Evolutionary conservation across 2,113 vertebrate species (phyloP).

Genomic region (Ciconia stormi): DNA sequence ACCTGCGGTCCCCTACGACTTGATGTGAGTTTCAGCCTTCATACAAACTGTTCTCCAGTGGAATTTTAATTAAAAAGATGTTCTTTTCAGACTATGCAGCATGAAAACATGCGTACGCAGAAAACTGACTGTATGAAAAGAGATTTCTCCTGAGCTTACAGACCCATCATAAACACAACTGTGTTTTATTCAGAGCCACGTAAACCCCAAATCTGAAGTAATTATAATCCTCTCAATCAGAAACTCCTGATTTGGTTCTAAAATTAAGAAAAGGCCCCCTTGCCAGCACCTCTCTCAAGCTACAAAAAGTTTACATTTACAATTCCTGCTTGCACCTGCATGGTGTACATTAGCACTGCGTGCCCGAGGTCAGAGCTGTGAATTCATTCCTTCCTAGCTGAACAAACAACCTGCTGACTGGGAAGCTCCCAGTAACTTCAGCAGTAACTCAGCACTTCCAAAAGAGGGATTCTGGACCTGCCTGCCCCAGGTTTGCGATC

Average conservation of each 20-base stretch:
- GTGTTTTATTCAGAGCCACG: background rate
- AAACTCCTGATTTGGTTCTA: background rate
- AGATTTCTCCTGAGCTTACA: background rate
- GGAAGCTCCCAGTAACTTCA: background rate
- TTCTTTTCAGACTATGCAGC: background rate
- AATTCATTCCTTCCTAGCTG: background rate
- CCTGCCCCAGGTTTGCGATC: background rate
- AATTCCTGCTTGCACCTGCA: background rate
- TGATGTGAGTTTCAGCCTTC: background rate
- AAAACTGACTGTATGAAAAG: background rate
- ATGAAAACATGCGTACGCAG: background rate
- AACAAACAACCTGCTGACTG: background rate
- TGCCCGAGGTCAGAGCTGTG: background rate
- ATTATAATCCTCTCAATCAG: background rate
- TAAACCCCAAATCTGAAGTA: background rate
- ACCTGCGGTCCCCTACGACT: background rate
- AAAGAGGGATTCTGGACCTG: background rate
- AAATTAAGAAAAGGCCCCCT: background rate
- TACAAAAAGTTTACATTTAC: background rate
- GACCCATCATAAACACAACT: background rate
- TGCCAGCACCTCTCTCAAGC: background rate
- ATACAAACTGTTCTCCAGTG: background rate
- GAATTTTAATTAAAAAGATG: background rate
- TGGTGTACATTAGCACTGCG: rapidly evolving
- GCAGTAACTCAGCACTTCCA: background rate